Base-by-base conservation (phyloP, 2,888 invertebrate species). In the Athalia cordata region DNA sequence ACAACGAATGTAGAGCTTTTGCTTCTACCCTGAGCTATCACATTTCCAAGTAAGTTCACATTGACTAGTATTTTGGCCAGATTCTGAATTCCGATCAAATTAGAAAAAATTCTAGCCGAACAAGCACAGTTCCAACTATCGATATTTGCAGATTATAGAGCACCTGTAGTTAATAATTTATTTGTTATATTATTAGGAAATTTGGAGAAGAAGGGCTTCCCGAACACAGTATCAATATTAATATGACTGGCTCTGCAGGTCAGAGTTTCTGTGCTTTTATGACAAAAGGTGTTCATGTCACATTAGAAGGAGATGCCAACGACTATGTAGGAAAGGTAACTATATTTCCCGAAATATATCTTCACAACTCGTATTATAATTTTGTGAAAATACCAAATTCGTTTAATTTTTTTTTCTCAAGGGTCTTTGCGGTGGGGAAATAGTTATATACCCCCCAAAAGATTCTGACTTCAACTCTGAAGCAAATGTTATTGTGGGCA, bases 261-360 rank as follows among this genome's bases (percentile, higher is more conserved):
- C 99, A 99, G 92, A 99, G 99, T 88, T 99, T 99, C 92, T 97
- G 99, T 90, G 99, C 99, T 5, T 99, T 99, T 92, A 92, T 99
- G 85, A 95, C 96, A 0, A 95, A 94, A 82, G 99, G 99, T 45
- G 93, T 99, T 77, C 94, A 94, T 77, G 96, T 98, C 4, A 96
- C 95, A 0, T 92, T 99, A 15, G 98, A 98, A 90, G 99, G 99
- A 64, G 99, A 99, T 91, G 95, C 99, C 50, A 99, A 99, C 88
- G 99, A 99, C 90, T 99, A 99, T 90, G 99, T 99, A 81, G 99
- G 98, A 91, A 95, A 95, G 91, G 93, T 93, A 83, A 80, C 67
- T 43, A 67, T 15, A 29, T 29, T 29, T 29, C 29, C 29, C 29
- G 29, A 0, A 29, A 29, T 29, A 29, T 0, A 29, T 29, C 2